These are phyloP conservation scores for Acrocephalus kingi DNA, from an alignment of 2,113 vertebrate species.

Conservation along the genomic window DNA sequence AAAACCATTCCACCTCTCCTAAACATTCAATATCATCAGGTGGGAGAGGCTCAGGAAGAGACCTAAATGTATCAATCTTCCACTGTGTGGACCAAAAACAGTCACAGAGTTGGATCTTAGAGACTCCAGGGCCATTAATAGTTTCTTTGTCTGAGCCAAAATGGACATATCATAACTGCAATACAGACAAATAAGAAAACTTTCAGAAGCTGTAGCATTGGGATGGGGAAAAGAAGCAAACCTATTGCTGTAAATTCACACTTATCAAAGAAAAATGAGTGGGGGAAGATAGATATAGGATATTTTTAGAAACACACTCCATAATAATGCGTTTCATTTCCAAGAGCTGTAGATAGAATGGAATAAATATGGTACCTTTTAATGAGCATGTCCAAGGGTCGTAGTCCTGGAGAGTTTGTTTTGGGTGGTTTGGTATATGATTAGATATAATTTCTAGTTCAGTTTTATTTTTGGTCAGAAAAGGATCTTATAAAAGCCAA, in stretches of 20 bases:
- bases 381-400: background rate
- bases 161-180: fast-evolving
- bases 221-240: background rate
- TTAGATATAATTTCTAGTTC: background rate
- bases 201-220: background rate
- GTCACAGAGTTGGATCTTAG: background rate
- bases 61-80: background rate
- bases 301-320: background rate
- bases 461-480: background rate
- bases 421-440: background rate
- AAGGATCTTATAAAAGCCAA: background rate
- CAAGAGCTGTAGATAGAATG: background rate
- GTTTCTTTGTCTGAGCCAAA: background rate
- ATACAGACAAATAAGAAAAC: background rate
- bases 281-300: background rate
- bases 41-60: background rate
- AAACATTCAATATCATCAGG: background rate
- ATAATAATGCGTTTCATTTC: background rate
- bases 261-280: background rate
- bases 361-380: background rate
- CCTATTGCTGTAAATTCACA: background rate
- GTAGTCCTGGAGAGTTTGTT: background rate
- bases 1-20: background rate
- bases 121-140: fast-evolving
- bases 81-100: background rate